Evolutionary conservation across 2,888 invertebrate genomes (phyloP), one percentile per base, ranked within the genome.

Genomic region (Odontocolon sp.): DNA sequence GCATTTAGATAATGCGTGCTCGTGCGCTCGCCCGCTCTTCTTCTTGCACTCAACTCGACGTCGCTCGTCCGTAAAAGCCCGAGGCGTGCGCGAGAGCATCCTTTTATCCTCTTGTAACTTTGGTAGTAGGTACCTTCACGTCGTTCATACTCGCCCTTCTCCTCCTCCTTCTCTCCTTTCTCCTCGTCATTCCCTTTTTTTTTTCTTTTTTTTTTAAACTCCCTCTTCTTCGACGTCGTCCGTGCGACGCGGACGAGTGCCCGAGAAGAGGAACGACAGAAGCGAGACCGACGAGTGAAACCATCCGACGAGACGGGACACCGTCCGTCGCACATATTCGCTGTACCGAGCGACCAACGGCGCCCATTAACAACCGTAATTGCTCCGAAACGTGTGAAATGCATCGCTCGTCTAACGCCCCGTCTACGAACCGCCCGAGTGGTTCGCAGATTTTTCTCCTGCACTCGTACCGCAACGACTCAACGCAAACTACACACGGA

Each of bases 51-150:
- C 78, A 70, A 69, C 79, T 73, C 66, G 76, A 72, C 78, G 74
- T 78, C 77, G 78, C 71, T 79, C 70, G 72, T 68, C 77, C 77
- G 82, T 89, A 88, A 89, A 89, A 89, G 88, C 88, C 81, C 81
- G 78, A 84, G 86, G 86, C 86, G 83, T 76, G 77, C 78, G 77
- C 75, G 73, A 79, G 78, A 81, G 87, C 86, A 89, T 89, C 88
- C 89, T 89, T 89, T 89, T 89, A 89, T 89, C 88, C 89, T 89
- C 88, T 89, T 88, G 85, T 87, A 84, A 86, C 87, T 85, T 84
- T 84, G 86, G 63, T 84, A 76, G 84, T 75, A 52, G 50, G 64
- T 70, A 72, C 82, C 85, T 83, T 82, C 82, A 82, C 83, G 81
- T 80, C 83, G 66, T 67, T 63, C 66, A 64, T 66, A 77, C 68